Conservation (phyloP, 2,888 invertebrate species). For the Luperina testacea region DNA sequence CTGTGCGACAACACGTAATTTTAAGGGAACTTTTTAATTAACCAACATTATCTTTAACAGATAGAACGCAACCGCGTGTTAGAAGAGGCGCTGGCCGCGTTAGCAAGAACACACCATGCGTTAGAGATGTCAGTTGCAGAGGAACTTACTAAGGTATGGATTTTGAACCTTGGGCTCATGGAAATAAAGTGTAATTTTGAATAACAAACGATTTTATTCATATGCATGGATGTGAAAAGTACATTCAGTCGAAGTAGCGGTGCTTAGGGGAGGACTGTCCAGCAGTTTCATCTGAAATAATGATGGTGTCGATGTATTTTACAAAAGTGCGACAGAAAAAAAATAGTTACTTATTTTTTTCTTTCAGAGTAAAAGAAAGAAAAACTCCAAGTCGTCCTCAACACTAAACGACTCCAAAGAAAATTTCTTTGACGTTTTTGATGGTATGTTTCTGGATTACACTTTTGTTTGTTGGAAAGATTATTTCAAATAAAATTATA, state of each 20-base stretch:
- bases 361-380: slow-evolving; percentile 85
- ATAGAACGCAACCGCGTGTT: slow-evolving; percentile 91
- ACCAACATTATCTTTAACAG: slow-evolving; percentile 63
- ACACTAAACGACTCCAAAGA: slow-evolving; percentile 85
- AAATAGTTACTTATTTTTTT: slow-evolving; percentile 19
- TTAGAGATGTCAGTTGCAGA: slow-evolving; percentile 92
- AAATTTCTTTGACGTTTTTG: slow-evolving; percentile 86
- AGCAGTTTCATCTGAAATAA: too few species aligned
- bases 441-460: slow-evolving; percentile 69
- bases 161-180: not conserved
- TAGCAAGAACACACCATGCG: slow-evolving; percentile 92
- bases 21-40: not conserved
- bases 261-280: too few species aligned
- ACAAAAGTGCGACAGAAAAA: too few species aligned
- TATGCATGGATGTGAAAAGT: too few species aligned
- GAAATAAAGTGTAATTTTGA: too few species aligned
- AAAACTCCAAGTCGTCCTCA: slow-evolving; percentile 77
- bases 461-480: not conserved
- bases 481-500: not conserved
- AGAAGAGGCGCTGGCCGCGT: slow-evolving; percentile 92
- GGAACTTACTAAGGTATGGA: slow-evolving; percentile 86
- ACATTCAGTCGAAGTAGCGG: too few species aligned
- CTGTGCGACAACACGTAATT: too few species aligned
- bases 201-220: too few species aligned
- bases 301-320: too few species aligned